Base-by-base conservation (phyloP, 2,888 invertebrate species). In the Mimachlamys varia region DNA sequence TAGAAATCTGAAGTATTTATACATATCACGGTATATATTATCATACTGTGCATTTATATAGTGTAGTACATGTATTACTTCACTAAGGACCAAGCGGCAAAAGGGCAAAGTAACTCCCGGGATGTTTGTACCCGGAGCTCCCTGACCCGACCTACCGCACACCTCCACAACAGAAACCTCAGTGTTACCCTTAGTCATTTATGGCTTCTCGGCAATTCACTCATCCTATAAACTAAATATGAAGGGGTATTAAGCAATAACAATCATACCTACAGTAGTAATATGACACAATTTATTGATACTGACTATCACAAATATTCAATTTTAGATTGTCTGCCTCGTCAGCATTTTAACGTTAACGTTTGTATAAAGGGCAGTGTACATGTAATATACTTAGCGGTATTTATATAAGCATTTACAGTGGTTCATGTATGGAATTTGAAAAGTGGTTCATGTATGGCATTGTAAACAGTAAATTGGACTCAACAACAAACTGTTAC, bases 51-150 rank as follows among this genome's bases (percentile, higher is more conserved):
- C n/a, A 58, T 58, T 3, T 22, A 22, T 58, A 58, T 10, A 58
- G 22, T 58, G 58, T 58, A 58, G 3, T 58, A n/a, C n/a, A n/a
- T n/a, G n/a, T n/a, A 19, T 58, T n/a, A 19, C 33, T 33, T 76
- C 76, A 76, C 22, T 12, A 15, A 76, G 27, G 76, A 76, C 12
- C 12, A 27, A 76, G 33, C 76, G 76, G 76, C 33, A 33, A 76
- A 76, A 76, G 76, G 76, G 76, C 76, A 76, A 76, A 76, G 76
- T 76, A 76, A 76, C 76, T 22, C 76, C 33, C 27, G 76, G 76
- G 76, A 76, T 76, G 17, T 76, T 33, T 76, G 76, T 76, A 76
- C 76, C 33, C 76, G 76, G 76, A 76, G 33, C 76, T 33, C 76
- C n/a, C 27, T 76, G 76, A 76, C 76, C 76, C 33, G 76, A 12